These are phyloP conservation scores for Cirrhinus mrigala DNA, from an alignment of 2,797 vertebrate genomes.

Conservation along the genomic window DNA sequence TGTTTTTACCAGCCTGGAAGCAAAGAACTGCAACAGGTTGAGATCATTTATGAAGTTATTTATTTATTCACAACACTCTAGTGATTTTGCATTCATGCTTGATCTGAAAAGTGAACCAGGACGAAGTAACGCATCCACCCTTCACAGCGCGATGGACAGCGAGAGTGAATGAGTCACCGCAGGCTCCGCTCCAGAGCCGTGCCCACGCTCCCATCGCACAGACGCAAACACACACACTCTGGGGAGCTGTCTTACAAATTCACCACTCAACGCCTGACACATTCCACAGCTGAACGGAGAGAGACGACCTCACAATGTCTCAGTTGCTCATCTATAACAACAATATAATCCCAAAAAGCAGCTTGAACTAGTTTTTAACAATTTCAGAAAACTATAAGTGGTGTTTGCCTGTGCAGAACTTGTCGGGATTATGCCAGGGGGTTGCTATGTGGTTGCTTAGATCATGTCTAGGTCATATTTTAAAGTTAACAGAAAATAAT, in stretches of 20 bases:
- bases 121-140: not conserved
- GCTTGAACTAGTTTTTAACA: not conserved
- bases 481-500: not conserved
- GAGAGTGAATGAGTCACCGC: constrained; percentile 26
- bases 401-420: not conserved
- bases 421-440: not conserved
- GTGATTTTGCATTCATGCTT: not conserved
- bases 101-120: not conserved
- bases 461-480: constrained; percentile 9
- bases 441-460: constrained; percentile 9
- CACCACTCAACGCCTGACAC: constrained; percentile 19
- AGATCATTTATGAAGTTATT: not conserved
- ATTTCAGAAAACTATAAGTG: not conserved
- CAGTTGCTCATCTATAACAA: constrained; percentile 8
- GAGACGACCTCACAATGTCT: not conserved
- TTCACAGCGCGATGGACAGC: constrained; percentile 2
- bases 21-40: not conserved
- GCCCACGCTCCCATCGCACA: constrained; percentile 13
- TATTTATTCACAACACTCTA: not conserved
- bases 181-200: constrained; percentile 30
- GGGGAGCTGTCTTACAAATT: constrained; percentile 32
- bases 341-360: not conserved
- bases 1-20: not conserved
- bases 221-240: not conserved
- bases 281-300: constrained; percentile 26